Evolutionary conservation across 2,113 vertebrate genomes (phyloP), one percentile per base, ranked within the genome.

Genomic region (Gobius niger): DNA sequence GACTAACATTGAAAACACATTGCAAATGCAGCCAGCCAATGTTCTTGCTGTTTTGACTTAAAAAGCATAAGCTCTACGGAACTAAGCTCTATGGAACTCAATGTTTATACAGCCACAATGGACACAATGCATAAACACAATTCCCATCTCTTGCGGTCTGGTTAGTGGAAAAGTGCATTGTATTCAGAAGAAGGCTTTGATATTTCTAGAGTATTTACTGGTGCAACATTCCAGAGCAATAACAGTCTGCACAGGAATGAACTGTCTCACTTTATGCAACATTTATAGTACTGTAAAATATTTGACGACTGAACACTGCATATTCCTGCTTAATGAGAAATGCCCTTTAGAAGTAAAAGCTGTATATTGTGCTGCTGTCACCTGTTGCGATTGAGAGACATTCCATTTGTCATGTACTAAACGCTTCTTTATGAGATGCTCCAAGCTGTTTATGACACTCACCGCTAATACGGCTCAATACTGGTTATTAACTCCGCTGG

Each of bases 401-500:
- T 13, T 61, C 24, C 52, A 74, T 65, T 67, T 50, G 49, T 60
- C 65, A 19, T 62, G 44, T 24, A 4, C 19, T 56, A 34, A 24
- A 60, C 2, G 7, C 60, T 65, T 24, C 15, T 67, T 44, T 66
- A 64, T 40, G 41, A 67, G 46, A 47, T 77, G 54, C 70, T 54
- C 56, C 24, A n/a, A 63, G 70, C 71, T 71, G 63, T 70, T 74
- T 56, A 53, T 65, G 61, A 8, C 19, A 49, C 67, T 79, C 34
- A 7, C 81, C 63, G 76, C 73, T 65, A 16, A 24, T 54, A 16
- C 47, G 42, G 63, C 53, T 61, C 73, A 4, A 54, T 46, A 78
- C 73, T 42, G 40, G 40, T 78, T 51, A 72, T 75, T 67, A 72
- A 65, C 70, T 47, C 64, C 49, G 77, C 67, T 67, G n/a, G 53